A percentile compares a stretch with the other conserved stretches of the same genome.
Conservation (phyloP, 2,888 invertebrate species). For the Orthonychiurus folsomi region DNA sequence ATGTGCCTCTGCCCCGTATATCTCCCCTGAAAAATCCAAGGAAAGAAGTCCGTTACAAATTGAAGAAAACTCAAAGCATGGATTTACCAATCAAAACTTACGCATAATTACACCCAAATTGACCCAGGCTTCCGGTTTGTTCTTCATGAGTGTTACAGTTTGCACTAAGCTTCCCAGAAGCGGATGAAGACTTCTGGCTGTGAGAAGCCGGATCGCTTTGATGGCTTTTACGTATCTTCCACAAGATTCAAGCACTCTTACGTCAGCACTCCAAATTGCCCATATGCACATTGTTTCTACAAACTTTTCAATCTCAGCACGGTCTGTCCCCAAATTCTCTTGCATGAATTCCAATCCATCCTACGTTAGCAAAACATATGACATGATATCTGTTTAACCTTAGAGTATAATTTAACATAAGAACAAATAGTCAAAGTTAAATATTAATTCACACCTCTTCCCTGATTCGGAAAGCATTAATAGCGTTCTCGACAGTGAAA, state of each 20-base stretch:
- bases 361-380: not conserved
- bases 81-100: slow-evolving; percentile 3
- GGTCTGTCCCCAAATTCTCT: not conserved
- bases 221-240: not conserved
- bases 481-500: not conserved
- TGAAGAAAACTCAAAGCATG: not conserved
- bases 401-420: no score
- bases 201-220: not conserved
- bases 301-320: slow-evolving; percentile 6
- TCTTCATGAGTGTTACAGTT: not conserved
- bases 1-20: no score
- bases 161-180: not conserved
- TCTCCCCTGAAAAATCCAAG: no score
- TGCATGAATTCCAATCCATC: not conserved
- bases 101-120: slow-evolving; percentile 10
- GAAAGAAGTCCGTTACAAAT: no score
- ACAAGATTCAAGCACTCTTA: not conserved
- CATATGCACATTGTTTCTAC: not conserved
- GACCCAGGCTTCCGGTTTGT: slow-evolving; percentile 3
- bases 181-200: not conserved
- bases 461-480: not conserved
- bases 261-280: slow-evolving; percentile 4
- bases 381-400: no score
- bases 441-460: no score
- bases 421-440: no score